These are phyloP conservation scores for Apamea sordens DNA, from an alignment of 2,888 invertebrate species.

Conservation along the genomic window DNA sequence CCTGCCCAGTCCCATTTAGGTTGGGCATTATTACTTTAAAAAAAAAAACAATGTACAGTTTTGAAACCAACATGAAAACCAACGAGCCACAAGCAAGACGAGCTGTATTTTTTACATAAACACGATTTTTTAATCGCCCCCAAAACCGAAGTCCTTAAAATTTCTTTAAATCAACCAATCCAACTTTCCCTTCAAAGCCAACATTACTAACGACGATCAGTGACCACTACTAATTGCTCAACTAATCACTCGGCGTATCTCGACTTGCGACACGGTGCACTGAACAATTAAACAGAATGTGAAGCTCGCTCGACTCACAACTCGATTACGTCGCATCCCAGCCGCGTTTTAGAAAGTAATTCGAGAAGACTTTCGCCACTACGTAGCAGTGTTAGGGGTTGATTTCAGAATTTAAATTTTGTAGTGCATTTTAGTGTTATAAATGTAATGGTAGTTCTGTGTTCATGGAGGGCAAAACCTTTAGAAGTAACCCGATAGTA, in stretches of 20 bases:
- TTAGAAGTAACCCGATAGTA: too few species aligned
- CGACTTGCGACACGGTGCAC: conserved; percentile 58
- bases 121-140: too few species aligned
- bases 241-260: conserved; percentile 63
- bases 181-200: conserved; percentile 31
- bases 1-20: too few species aligned
- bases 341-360: conserved; percentile 79
- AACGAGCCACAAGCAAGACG: background rate
- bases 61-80: background rate
- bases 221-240: conserved; percentile 69
- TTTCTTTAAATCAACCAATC: conserved; percentile 3
- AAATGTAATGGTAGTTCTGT: background rate
- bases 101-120: too few species aligned
- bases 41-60: too few species aligned
- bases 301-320: conserved; percentile 72
- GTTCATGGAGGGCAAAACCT: background rate
- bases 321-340: conserved; percentile 74
- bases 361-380: conserved; percentile 74
- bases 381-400: conserved; percentile 70
- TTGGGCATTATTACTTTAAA: too few species aligned
- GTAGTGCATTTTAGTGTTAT: conserved; percentile 35
- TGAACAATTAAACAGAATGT: conserved; percentile 76
- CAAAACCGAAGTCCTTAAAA: background rate
- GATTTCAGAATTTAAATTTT: conserved; percentile 64
- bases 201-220: conserved; percentile 55